Evolutionary conservation across 1,140 invertebrate genomes (phyloP).

Genomic region (Pantala flavescens): DNA sequence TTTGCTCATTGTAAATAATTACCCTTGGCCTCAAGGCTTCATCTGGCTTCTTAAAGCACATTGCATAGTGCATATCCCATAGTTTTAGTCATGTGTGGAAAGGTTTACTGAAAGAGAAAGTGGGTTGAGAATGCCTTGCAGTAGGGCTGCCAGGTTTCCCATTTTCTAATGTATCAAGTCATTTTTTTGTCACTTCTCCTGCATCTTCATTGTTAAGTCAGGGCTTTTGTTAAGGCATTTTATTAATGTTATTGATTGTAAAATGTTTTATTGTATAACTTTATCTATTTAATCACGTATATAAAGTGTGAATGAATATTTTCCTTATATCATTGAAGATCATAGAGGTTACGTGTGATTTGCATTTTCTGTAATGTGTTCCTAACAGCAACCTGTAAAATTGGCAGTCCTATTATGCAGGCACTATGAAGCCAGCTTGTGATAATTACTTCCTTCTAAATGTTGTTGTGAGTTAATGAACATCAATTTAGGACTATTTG

Average conservation of each 20-base stretch:
- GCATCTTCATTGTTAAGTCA: background rate
- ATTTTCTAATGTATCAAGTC: background rate
- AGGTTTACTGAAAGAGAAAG: background rate
- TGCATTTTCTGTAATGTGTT: slow-evolving; percentile 3
- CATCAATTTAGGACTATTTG: background rate
- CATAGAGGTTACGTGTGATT: background rate
- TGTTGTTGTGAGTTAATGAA: background rate
- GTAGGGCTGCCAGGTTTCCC: background rate
- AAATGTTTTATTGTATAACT: slow-evolving; percentile 4
- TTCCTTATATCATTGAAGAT: background rate
- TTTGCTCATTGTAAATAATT: slow-evolving; percentile 8
- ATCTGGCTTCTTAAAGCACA: background rate
- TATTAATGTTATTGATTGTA: background rate
- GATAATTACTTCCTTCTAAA: slow-evolving; percentile 7
- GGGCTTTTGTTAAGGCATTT: background rate
- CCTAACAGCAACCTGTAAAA: background rate
- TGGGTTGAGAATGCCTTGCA: background rate
- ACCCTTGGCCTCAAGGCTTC: background rate
- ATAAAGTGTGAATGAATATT: background rate
- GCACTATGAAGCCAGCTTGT: background rate
- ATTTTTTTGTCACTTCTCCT: background rate
- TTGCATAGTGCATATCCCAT: background rate
- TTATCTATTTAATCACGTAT: background rate
- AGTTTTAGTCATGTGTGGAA: background rate
- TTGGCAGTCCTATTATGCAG: background rate